phyloP scores from a whole-genome alignment of 2,888 invertebrate species.

The Nebria salina region DNA sequence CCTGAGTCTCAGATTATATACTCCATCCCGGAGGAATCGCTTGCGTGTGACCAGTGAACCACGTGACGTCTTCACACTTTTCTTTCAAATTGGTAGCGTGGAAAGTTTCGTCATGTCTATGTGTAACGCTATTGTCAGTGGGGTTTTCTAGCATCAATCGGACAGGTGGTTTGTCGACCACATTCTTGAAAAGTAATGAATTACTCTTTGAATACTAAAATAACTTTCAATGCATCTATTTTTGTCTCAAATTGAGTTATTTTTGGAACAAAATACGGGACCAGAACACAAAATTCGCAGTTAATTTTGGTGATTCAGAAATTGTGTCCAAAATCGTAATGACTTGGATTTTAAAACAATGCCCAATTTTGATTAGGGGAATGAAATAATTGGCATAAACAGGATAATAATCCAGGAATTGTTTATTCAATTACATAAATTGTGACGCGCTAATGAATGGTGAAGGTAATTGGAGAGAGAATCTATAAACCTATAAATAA shows the following conservation, averaged over 20 bases:
- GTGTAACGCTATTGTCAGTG: slow-evolving; percentile 1
- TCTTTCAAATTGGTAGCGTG: slow-evolving; percentile 33
- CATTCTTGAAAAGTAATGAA: background rate
- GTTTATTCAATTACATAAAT: background rate
- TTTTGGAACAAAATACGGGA: too few relatives aligned
- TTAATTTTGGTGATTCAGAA: too few relatives aligned
- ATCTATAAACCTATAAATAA: background rate
- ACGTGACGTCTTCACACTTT: background rate
- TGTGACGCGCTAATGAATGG: background rate
- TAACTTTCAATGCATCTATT: too few relatives aligned
- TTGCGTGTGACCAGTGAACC: slow-evolving; percentile 34
- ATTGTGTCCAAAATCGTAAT: too few relatives aligned
- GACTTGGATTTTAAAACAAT: too few relatives aligned
- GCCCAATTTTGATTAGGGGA: too few relatives aligned
- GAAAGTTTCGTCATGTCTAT: slow-evolving; percentile 19
- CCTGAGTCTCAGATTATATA: slow-evolving; percentile 52
- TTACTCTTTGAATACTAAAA: background rate
- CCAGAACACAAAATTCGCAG: too few relatives aligned
- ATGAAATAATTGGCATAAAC: too few relatives aligned
- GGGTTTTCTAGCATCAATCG: background rate
- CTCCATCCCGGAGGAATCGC: slow-evolving; percentile 47
- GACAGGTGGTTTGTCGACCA: slow-evolving; percentile 11
- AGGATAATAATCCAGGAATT: too few relatives aligned
- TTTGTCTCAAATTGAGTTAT: too few relatives aligned
- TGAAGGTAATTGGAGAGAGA: background rate